Base-by-base conservation (phyloP, 2,797 vertebrate genomes). In the Oophaga sylvatica region DNA sequence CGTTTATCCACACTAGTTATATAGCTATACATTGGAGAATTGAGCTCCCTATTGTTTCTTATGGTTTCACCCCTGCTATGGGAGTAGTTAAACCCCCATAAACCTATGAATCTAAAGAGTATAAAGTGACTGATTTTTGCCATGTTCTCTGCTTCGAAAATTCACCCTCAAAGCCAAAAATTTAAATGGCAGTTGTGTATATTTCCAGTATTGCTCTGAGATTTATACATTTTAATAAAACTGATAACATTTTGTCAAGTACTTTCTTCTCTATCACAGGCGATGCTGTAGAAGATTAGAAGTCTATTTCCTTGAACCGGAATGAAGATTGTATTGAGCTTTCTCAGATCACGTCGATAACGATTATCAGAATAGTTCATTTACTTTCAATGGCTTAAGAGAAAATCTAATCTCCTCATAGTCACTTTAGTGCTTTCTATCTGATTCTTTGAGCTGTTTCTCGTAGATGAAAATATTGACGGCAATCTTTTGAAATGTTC, bases 331-430 rank as follows among this genome's bases (percentile, higher is more conserved):
- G 59, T 80, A 13, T 41, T 70, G 31, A 71, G 63, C 11, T 60
- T 80, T 76, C 78, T 35, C 19, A 80, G 78, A 71, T 86, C 68
- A 1, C 70, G 57, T 73, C 73, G 77, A 86, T 86, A 86, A 71
- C 5, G 48, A 81, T 59, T 20, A 70, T 57, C n/a, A 80, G 60
- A 71, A 81, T 41, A 17, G 31, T 71, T 71, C 80, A 70, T 86
- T 80, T 71, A n/a, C 31, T 80, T 86, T 81, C 19, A 71, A 13
- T 22, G 45, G 22, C 22, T 80, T 62, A 31, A 17, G 68, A 57
- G 53, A 80, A 78, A 80, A 65, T 48, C 29, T 73, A 86, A 86
- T 73, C 85, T 86, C 26, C 56, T 19, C 48, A 16, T 15, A 26
- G 84, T 35, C 63, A 86, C 63, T 86, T 86, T 35, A n/a, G 29